Percentiles rank a stretch among this genome's conserved stretches.
Conservation (phyloP, 2,113 vertebrate genomes). For the Alosa alosa region DNA sequence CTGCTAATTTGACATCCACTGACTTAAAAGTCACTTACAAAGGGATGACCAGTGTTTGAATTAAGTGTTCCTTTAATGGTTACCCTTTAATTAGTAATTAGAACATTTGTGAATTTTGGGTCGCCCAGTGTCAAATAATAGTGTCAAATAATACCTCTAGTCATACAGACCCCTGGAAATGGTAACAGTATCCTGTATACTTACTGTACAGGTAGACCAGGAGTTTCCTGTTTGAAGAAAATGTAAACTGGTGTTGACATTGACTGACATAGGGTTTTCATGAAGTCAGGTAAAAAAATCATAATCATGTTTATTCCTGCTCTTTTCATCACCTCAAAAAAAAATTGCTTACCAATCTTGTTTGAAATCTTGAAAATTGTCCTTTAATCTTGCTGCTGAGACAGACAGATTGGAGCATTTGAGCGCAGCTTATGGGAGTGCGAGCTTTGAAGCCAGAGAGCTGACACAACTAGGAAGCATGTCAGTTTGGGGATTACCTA, state of each 20-base stretch:
- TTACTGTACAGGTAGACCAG: no score
- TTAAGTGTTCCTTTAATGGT: no score
- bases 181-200: neutral
- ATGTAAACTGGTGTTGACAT: neutral
- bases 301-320: neutral
- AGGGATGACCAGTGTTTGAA: no score
- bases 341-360: neutral
- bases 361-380: neutral
- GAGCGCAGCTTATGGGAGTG: neutral
- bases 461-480: conserved; percentile 35
- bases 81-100: no score
- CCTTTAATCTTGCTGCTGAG: conserved; percentile 22
- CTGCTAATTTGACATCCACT: no score
- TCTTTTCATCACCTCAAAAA: neutral
- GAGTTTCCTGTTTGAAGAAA: neutral
- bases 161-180: neutral
- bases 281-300: neutral
- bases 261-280: neutral
- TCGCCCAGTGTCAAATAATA: neutral
- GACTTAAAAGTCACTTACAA: no score
- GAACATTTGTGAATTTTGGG: no score
- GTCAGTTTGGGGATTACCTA: conserved; percentile 29
- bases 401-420: conserved; percentile 1
- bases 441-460: conserved; percentile 4
- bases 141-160: neutral